Conservation (phyloP, 30 jellyfish, hydroid and myxozoan species). For the Cassiopea andromeda region DNA sequence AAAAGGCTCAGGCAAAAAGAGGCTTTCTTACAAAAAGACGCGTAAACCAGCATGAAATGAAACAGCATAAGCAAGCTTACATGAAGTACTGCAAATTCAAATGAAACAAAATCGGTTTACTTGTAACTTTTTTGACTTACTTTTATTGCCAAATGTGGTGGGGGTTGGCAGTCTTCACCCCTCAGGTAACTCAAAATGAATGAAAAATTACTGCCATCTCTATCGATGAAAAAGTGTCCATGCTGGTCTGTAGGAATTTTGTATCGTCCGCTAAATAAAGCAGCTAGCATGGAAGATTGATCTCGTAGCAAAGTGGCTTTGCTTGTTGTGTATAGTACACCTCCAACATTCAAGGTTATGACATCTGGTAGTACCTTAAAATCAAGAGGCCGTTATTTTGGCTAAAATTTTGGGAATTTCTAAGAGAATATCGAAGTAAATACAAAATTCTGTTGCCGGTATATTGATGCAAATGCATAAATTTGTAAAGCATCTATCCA, state of each 20-base stretch:
- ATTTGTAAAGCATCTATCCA: too few species aligned
- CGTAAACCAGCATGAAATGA: too few species aligned
- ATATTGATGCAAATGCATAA: too few species aligned
- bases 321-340: conserved; percentile 56
- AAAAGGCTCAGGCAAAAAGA: too few species aligned
- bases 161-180: conserved; percentile 59
- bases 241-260: conserved; percentile 65
- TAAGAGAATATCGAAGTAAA: neutral
- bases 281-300: conserved; percentile 53
- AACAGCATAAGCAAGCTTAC: too few species aligned
- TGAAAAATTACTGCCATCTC: conserved; percentile 69
- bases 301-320: conserved; percentile 38
- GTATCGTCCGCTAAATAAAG: conserved; percentile 70
- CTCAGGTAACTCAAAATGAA: conserved; percentile 75
- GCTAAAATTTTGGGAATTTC: neutral
- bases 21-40: too few species aligned
- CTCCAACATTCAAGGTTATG: conserved; percentile 61
- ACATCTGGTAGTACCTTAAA: conserved; percentile 59
- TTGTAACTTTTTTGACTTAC: conserved; percentile 3
- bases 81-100: too few species aligned
- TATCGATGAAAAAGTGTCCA: conserved; percentile 78
- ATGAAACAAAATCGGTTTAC: too few species aligned
- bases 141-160: conserved; percentile 58
- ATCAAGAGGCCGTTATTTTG: neutral
- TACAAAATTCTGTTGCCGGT: neutral